phyloP scores from a whole-genome alignment of 2,888 invertebrate species.

The Octodonta nipae region DNA sequence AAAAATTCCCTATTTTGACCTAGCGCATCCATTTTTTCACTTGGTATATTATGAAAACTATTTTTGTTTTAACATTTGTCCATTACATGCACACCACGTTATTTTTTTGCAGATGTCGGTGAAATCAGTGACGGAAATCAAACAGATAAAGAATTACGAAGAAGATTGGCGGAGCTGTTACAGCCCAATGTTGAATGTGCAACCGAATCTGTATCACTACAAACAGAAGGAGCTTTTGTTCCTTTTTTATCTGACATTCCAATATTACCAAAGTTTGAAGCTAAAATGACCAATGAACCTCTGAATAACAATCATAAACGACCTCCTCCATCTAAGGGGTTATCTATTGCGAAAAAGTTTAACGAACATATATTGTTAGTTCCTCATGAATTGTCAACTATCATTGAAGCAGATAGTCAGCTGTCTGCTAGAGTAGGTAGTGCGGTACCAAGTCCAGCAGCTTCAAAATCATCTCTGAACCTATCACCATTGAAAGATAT shows the following conservation, averaged over 20 bases:
- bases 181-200: too few species aligned
- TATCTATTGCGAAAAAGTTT: constrained; percentile 22
- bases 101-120: too few species aligned
- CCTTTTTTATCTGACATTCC: constrained; percentile 32
- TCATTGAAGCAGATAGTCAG: constrained; percentile 32
- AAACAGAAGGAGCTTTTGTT: constrained; percentile 18
- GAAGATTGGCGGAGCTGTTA: too few species aligned
- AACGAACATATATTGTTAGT: constrained; percentile 23
- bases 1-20: too few species aligned
- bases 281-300: constrained; percentile 9
- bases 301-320: constrained; percentile 17
- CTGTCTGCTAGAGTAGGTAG: constrained; percentile 19
- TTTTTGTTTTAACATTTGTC: too few species aligned
- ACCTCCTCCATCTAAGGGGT: constrained; percentile 30
- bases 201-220: too few species aligned
- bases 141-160: too few species aligned
- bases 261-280: constrained; percentile 28
- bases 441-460: constrained; percentile 12
- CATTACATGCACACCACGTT: too few species aligned
- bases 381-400: constrained; percentile 34
- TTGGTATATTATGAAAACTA: too few species aligned
- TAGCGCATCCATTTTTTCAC: too few species aligned
- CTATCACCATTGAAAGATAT: too few species aligned
- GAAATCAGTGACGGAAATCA: too few species aligned
- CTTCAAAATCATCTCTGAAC: constrained; percentile 13